Percentiles rank a stretch among this genome's conserved stretches.
phyloP scores from a whole-genome alignment of 2,797 vertebrate species.

The Vireo griseus region DNA sequence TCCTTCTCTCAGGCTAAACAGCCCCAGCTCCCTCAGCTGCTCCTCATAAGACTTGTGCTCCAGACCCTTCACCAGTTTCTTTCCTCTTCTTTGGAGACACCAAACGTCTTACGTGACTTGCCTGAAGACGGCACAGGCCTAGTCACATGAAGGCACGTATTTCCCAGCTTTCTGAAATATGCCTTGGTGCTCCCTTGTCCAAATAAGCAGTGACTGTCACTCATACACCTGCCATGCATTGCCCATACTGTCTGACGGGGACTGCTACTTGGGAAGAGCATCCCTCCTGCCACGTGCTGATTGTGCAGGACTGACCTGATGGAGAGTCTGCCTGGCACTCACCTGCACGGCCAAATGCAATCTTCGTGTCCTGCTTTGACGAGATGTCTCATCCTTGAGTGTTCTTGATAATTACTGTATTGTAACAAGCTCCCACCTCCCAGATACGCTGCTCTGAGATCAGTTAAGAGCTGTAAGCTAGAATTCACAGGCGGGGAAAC shows the following conservation, averaged over 20 bases:
- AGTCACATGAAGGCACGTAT: neutral
- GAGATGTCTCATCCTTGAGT: neutral
- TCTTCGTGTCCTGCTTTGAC: neutral
- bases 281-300: neutral
- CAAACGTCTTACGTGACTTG: neutral
- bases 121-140: neutral
- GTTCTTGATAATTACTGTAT: neutral
- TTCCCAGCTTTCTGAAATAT: neutral
- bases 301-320: neutral
- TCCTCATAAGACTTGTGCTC: neutral
- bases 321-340: neutral
- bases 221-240: accelerated
- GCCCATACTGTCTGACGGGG: neutral
- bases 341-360: accelerated
- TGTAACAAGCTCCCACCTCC: neutral
- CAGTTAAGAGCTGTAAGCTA: neutral
- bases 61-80: neutral
- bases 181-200: neutral
- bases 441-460: neutral
- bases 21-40: neutral
- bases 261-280: neutral
- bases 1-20: neutral
- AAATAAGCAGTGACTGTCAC: neutral
- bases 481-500: neutral
- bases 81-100: neutral